phyloP scores from a whole-genome alignment of 2,888 invertebrate genomes.

The Coecobrya sp. region DNA sequence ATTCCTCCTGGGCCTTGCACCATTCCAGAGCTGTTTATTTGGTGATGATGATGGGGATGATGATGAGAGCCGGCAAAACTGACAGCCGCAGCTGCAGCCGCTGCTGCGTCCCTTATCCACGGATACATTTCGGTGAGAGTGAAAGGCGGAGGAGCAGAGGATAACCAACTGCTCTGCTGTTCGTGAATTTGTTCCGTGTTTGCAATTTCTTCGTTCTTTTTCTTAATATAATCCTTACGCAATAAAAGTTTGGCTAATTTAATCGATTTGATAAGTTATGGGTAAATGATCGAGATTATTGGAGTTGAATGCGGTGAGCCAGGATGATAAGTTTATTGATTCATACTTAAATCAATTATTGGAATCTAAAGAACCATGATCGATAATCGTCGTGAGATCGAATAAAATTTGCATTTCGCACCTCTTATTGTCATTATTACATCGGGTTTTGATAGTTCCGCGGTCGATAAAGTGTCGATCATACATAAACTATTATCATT shows the following conservation, averaged over 20 bases:
- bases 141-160: slow-evolving; percentile 75
- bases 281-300: slow-evolving; percentile 70
- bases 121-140: slow-evolving; percentile 84
- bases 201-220: slow-evolving; percentile 16
- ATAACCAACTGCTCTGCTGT: slow-evolving; percentile 66
- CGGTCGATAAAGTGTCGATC: slow-evolving; percentile 26
- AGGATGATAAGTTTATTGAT: slow-evolving; percentile 16
- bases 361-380: slow-evolving; percentile 51
- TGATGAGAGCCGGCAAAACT: slow-evolving; percentile 84
- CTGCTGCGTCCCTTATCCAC: slow-evolving; percentile 86
- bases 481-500: background rate
- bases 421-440: slow-evolving; percentile 67
- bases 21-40: slow-evolving; percentile 79
- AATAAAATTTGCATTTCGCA: slow-evolving; percentile 72
- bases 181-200: slow-evolving; percentile 76
- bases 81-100: slow-evolving; percentile 85
- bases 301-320: slow-evolving; percentile 43
- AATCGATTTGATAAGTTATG: slow-evolving; percentile 56
- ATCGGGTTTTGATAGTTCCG: slow-evolving; percentile 17
- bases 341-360: slow-evolving; percentile 36
- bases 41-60: slow-evolving; percentile 84
- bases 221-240: background rate
- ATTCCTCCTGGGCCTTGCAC: slow-evolving; percentile 76
- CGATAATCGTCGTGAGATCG: slow-evolving; percentile 69
- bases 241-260: slow-evolving; percentile 9